Evolutionary conservation across 2,888 invertebrate genomes (phyloP).

Genomic region (Nycteola revayana): DNA sequence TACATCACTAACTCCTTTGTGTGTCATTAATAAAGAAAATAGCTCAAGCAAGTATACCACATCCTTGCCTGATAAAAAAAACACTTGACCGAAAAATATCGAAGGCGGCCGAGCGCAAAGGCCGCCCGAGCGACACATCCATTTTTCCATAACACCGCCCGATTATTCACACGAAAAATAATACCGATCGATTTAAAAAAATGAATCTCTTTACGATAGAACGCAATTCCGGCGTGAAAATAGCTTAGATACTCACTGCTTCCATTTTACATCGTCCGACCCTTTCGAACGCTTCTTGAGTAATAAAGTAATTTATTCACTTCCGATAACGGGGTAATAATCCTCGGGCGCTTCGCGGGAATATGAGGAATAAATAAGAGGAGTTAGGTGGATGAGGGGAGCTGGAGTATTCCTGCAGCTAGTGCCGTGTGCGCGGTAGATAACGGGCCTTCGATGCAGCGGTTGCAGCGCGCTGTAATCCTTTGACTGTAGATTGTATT

Average conservation of each 20-base stretch:
- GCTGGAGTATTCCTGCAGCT: constrained; percentile 19
- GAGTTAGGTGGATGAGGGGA: constrained; percentile 28
- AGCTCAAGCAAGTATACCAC: too few relatives aligned
- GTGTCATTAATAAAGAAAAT: too few relatives aligned
- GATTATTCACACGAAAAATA: constrained; percentile 40
- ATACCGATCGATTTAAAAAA: constrained; percentile 65
- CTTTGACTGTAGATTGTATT: too few relatives aligned
- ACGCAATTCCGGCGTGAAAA: constrained; percentile 62
- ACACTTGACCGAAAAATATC: constrained; percentile 35
- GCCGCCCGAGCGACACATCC: constrained; percentile 30
- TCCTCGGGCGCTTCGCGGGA: constrained; percentile 45
- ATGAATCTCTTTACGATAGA: constrained; percentile 52
- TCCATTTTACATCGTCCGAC: constrained; percentile 50
- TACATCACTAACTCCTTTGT: too few relatives aligned
- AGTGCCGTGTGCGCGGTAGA: constrained; percentile 31
- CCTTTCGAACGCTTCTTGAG: constrained; percentile 58
- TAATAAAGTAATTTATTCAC: constrained; percentile 78
- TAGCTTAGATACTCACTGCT: constrained; percentile 52
- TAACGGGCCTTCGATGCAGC: constrained; percentile 33
- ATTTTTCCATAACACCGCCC: constrained; percentile 43
- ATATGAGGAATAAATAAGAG: constrained; percentile 56
- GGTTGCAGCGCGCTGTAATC: constrained; percentile 16
- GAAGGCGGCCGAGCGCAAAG: constrained; percentile 19
- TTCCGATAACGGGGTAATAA: constrained; percentile 74
- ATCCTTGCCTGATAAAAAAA: too few relatives aligned